Percentiles rank a stretch among this genome's conserved stretches.
Evolutionary conservation across 2,113 vertebrate species (phyloP).

Genomic region (Pollachius pollachius): DNA sequence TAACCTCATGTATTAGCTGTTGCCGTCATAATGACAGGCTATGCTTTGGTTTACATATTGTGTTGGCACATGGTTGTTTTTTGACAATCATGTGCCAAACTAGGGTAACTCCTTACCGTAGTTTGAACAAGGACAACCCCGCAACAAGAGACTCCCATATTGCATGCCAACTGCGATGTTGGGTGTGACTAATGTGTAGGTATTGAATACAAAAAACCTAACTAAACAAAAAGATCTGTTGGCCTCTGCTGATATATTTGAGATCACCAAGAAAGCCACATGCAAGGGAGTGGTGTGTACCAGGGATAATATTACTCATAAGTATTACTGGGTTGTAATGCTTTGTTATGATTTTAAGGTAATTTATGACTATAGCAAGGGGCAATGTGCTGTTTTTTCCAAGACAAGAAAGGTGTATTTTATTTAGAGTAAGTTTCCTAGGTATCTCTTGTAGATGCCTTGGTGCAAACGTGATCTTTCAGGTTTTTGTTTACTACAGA

Average conservation of each 20-base stretch:
- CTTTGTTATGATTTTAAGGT: neutral
- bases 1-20: constrained; percentile 8
- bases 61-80: constrained; percentile 15
- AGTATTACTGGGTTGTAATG: neutral
- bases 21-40: constrained; percentile 34
- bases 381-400: neutral
- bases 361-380: neutral
- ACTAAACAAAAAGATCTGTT: neutral
- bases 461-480: constrained; percentile 1
- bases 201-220: neutral
- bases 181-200: constrained; percentile 19
- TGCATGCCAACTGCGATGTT: neutral
- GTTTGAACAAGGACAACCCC: constrained; percentile 1
- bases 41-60: constrained; percentile 29
- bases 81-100: neutral
- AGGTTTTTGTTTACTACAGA: constrained; percentile 8
- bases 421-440: constrained; percentile 1
- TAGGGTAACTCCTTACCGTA: constrained; percentile 3
- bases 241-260: neutral
- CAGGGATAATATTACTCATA: neutral
- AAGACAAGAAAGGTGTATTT: constrained; percentile 1
- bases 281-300: neutral
- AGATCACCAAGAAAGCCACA: neutral
- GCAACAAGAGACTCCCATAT: neutral
- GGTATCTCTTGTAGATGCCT: neutral